phyloP scores from a whole-genome alignment of 2,113 vertebrate genomes.

The Pterocles orientalis region DNA sequence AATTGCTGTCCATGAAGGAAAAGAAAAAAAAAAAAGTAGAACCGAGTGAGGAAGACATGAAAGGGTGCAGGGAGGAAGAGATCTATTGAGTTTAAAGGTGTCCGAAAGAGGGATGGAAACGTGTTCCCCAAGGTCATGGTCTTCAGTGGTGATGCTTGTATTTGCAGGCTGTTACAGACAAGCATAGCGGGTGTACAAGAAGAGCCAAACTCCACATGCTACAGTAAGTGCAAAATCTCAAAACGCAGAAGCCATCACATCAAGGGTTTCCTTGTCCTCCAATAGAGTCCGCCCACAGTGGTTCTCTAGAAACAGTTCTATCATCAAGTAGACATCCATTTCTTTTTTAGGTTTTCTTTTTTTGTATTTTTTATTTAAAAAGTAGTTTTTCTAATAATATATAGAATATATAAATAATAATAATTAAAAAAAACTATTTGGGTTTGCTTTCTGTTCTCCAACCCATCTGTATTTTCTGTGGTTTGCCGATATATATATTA shows the following conservation, averaged over 20 bases:
- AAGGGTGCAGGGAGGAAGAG: constrained; percentile 11
- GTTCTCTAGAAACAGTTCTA: constrained; percentile 67
- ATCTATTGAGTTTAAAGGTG: constrained; percentile 27
- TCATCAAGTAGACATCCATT: constrained; percentile 68
- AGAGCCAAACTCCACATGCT: constrained; percentile 47
- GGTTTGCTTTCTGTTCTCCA: constrained; percentile 67
- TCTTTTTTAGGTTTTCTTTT: constrained; percentile 54
- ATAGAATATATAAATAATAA: constrained; percentile 80
- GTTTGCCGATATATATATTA: constrained; percentile 75
- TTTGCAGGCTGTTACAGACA: constrained; percentile 56
- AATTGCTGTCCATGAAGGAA: constrained; percentile 61
- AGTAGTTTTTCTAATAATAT: constrained; percentile 74
- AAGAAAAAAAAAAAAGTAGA: background rate
- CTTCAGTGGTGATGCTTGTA: constrained; percentile 51
- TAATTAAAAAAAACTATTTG: constrained; percentile 71
- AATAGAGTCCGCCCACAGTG: constrained; percentile 48
- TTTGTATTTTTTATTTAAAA: constrained; percentile 64
- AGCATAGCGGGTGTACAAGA: constrained; percentile 24
- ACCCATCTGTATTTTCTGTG: constrained; percentile 60
- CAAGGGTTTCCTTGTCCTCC: constrained; percentile 58
- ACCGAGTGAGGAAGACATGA: constrained; percentile 17
- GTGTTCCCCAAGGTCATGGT: constrained; percentile 13
- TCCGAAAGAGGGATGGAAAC: constrained; percentile 57
- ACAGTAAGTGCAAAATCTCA: constrained; percentile 65
- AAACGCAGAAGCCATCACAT: constrained; percentile 57